Conservation (phyloP, 2,888 invertebrate species). For the Clistopyga incitator region DNA sequence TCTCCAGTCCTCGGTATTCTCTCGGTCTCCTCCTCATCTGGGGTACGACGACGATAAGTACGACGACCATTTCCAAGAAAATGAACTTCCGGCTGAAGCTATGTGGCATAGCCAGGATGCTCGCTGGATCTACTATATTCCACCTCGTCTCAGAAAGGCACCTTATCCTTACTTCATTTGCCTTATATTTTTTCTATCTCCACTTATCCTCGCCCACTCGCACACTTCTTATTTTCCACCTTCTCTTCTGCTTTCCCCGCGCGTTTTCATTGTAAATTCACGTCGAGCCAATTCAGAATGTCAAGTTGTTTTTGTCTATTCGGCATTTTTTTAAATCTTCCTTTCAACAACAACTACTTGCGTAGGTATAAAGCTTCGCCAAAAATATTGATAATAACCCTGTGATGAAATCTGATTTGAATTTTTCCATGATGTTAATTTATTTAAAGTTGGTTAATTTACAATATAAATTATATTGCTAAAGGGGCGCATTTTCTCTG, state of each 20-base stretch:
- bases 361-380: not conserved
- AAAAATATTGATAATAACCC: too few species aligned
- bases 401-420: too few species aligned
- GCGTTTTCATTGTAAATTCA: conserved; percentile 14
- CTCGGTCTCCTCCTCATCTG: conserved; percentile 39
- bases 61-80: conserved; percentile 68
- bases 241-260: not conserved
- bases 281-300: conserved; percentile 4
- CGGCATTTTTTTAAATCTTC: not conserved
- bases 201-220: conserved; percentile 49
- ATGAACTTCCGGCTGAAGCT: conserved; percentile 70
- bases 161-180: conserved; percentile 45
- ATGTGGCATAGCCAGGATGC: conserved; percentile 48
- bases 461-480: not conserved
- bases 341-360: not conserved
- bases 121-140: conserved; percentile 64
- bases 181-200: conserved; percentile 51
- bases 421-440: not conserved
- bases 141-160: conserved; percentile 57
- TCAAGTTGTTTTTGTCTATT: not conserved
- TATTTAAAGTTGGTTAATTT: not conserved
- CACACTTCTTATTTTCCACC: conserved; percentile 19
- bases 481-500: conserved; percentile 92
- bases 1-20: conserved; percentile 40
- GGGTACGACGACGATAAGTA: conserved; percentile 65